Evolutionary conservation across 2,888 invertebrate genomes (phyloP).

Genomic region (Scaptodrosophila latifasciaeformis): DNA sequence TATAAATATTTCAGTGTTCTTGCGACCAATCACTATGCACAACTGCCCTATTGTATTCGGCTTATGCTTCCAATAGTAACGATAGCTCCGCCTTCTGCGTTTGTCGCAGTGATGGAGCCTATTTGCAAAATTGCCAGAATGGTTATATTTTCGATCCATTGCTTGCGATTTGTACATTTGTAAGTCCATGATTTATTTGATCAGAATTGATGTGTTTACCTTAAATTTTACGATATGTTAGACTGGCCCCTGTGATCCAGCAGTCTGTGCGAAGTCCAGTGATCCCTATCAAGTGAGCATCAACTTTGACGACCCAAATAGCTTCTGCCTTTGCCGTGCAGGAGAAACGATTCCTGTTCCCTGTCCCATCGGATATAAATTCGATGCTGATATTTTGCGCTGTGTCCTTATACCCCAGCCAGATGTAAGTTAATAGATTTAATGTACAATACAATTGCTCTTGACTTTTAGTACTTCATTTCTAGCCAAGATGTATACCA

Average conservation of each 20-base stretch:
- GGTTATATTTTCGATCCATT: constrained; percentile 37
- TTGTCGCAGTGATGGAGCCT: constrained; percentile 42
- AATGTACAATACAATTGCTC: not conserved
- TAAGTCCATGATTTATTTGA: constrained; percentile 26
- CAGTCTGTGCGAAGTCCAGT: constrained; percentile 34
- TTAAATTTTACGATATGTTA: constrained; percentile 14
- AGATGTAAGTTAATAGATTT: constrained; percentile 40
- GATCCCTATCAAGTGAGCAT: constrained; percentile 18
- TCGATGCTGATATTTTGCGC: constrained; percentile 14
- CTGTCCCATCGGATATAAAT: constrained; percentile 59
- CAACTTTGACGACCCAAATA: constrained; percentile 47
- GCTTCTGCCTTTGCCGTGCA: constrained; percentile 62
- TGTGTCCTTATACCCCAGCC: constrained; percentile 29
- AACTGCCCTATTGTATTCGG: not conserved
- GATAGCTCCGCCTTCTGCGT: constrained; percentile 50
- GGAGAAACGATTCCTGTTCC: constrained; percentile 39
- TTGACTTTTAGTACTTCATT: not conserved
- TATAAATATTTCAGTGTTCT: constrained; percentile 29
- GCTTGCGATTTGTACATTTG: constrained; percentile 41
- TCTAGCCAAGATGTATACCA: constrained; percentile 52
- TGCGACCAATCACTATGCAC: constrained; percentile 47
- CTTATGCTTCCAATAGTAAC: constrained; percentile 32
- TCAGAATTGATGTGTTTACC: not conserved
- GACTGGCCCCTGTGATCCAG: constrained; percentile 65
- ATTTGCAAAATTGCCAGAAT: constrained; percentile 34